Base-by-base conservation (phyloP, 2,797 vertebrate genomes). In the Acipenser oxyrinchus region DNA sequence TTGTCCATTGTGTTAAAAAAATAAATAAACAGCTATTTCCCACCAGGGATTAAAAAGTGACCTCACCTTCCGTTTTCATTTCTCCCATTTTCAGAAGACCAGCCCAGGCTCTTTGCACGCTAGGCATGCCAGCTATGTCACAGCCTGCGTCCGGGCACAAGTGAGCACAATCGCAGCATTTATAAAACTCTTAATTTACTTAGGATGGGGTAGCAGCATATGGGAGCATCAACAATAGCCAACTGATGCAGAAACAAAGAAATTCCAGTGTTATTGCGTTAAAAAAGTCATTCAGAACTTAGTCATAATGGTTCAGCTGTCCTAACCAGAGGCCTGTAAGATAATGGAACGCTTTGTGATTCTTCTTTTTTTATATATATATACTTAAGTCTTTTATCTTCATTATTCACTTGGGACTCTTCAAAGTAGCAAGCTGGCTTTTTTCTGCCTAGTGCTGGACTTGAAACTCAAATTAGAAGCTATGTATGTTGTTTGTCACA, bases 261-360 rank as follows among this genome's bases (percentile, higher is more conserved):
- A 88, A 94, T 93, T 94, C 83, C 92, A 94, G 92, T 94, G 84
- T 86, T 92, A 87, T 82, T 78, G 83, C 82, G 77, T 87, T 83
- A 90, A 88, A 91, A 89, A 91, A 92, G 86, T 91, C 86, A 91
- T 94, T 97, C 88, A 95, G 90, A 90, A 92, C 81, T 86, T 88
- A 82, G 88, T 93, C 90, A 91, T 94, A 94, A 94, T 94, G 91
- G 92, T 92, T 96, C 93, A 96, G 94, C 95, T 96, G 94, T 95
- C 91, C 89, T 87, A 91, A 93, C 89, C 89, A 92, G 94, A 94
- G 90, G 87, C 87, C 83, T 87, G 85, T 88, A 89, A 95, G 90
- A 97, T 94, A 97, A 96, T 95, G 93, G 90, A 88, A 85, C 81
- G 88, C 93, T 95, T 97, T 97, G 94, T 96, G 91, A 88, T 92